Evolutionary conservation across 2,888 invertebrate genomes (phyloP).

Genomic region (Protonemura montana): DNA sequence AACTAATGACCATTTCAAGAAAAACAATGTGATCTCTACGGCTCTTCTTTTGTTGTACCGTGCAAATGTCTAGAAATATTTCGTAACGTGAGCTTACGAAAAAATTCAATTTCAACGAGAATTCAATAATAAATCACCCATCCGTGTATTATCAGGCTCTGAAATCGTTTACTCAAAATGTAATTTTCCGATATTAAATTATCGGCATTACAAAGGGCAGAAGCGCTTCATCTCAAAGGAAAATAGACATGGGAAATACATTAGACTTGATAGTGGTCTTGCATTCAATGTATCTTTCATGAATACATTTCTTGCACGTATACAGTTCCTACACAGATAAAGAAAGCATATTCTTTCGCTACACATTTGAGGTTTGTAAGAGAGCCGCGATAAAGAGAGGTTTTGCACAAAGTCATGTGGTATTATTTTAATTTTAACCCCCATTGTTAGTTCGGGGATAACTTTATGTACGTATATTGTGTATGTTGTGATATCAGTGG

Average conservation of each 20-base stretch:
- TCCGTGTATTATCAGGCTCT: conserved; percentile 17
- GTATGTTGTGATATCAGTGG: too few relatives aligned
- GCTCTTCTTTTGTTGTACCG: not conserved
- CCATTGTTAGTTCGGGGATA: too few relatives aligned
- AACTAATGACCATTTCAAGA: not conserved
- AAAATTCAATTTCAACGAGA: conserved; percentile 36
- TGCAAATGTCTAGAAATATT: not conserved
- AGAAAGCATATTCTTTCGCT: not conserved
- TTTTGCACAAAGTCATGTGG: too few relatives aligned
- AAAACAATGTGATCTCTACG: not conserved
- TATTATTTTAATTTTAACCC: too few relatives aligned
- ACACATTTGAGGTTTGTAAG: too few relatives aligned
- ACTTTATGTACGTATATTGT: too few relatives aligned
- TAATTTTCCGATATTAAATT: conserved; percentile 37
- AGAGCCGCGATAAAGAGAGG: too few relatives aligned
- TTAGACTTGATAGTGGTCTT: not conserved
- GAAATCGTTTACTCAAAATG: conserved; percentile 37
- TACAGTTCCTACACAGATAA: not conserved
- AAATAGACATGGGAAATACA: not conserved
- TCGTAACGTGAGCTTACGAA: not conserved
- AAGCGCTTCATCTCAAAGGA: not conserved
- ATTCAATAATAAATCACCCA: conserved; percentile 39
- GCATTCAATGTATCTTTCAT: not conserved
- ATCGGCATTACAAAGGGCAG: conserved; percentile 21
- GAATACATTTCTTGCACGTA: not conserved